These are phyloP conservation scores for Cardiocondyla obscurior DNA, from an alignment of 1,140 invertebrate genomes.

Conservation along the genomic window DNA sequence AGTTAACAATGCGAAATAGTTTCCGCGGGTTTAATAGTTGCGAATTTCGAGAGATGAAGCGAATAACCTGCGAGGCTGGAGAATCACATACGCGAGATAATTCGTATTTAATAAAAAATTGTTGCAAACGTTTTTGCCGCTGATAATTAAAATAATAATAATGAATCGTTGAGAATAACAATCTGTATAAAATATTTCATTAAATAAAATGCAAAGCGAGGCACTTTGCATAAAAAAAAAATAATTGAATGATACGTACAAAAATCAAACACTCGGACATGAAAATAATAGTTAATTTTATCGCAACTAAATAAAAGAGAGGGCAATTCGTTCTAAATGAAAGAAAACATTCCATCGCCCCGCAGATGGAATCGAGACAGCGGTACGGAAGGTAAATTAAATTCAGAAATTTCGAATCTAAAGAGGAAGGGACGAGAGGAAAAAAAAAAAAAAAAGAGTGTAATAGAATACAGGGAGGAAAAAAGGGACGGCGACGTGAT, in stretches of 20 bases:
- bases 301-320: not conserved
- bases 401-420: slow-evolving; percentile 3
- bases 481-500: not conserved
- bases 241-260: not conserved
- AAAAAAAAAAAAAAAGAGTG: not conserved
- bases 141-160: not conserved
- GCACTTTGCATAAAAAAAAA: not conserved
- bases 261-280: not conserved
- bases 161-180: not conserved
- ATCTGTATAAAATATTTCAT: not conserved
- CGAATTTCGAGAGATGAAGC: slow-evolving; percentile 29
- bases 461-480: not conserved
- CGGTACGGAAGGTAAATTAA: not conserved
- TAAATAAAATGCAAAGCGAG: not conserved
- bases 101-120: not conserved
- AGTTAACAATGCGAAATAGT: slow-evolving; percentile 51
- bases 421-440: not conserved
- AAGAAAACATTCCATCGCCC: not conserved
- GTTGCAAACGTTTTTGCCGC: not conserved
- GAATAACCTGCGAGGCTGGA: slow-evolving; percentile 15
- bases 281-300: not conserved
- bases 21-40: slow-evolving; percentile 24
- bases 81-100: not conserved
- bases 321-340: not conserved
- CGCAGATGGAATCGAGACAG: not conserved